phyloP scores from a whole-genome alignment of 2,113 vertebrate genomes.

The Calyptomena viridis region DNA sequence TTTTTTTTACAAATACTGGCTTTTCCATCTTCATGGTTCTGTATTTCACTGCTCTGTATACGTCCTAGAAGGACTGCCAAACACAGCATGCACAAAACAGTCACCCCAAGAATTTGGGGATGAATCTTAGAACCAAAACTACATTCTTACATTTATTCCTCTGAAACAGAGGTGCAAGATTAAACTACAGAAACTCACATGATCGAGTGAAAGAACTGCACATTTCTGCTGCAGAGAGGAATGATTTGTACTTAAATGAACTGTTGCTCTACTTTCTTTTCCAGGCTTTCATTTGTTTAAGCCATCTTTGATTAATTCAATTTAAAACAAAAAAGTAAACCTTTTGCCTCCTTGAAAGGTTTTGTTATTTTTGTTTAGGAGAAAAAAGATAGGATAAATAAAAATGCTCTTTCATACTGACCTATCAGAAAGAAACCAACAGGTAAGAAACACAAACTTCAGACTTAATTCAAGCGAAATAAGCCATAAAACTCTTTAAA shows the following conservation, averaged over 20 bases:
- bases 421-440: neutral
- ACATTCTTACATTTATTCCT: neutral
- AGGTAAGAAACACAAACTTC: constrained; percentile 14
- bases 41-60: neutral
- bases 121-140: neutral
- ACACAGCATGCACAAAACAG: neutral
- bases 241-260: neutral
- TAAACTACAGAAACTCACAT: neutral
- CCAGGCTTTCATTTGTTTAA: constrained; percentile 32
- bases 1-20: neutral
- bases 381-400: neutral
- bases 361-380: constrained; percentile 5
- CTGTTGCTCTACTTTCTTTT: neutral
- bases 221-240: neutral
- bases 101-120: neutral
- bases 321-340: neutral
- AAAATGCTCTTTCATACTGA: neutral
- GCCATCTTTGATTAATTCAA: constrained; percentile 10
- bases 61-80: neutral
- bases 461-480: constrained; percentile 1
- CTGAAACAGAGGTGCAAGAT: neutral
- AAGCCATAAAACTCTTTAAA: constrained; percentile 15
- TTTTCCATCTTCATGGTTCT: neutral
- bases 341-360: neutral
- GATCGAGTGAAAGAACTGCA: neutral